Conservation (phyloP, 2,797 vertebrate species). For the Adelosebastes latens region DNA sequence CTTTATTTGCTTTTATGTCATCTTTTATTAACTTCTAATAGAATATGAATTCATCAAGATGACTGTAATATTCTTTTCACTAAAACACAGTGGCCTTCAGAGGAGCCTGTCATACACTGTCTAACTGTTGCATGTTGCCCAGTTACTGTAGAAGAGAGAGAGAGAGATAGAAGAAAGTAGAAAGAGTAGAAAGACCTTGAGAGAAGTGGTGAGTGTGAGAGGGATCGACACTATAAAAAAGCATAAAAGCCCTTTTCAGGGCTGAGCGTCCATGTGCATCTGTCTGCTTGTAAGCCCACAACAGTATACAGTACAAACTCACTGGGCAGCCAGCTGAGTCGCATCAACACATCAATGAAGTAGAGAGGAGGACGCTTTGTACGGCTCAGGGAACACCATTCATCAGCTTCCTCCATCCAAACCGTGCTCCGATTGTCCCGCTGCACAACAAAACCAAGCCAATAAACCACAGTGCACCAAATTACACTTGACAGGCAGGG, state of each 20-base stretch:
- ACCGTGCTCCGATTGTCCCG: conserved; percentile 64
- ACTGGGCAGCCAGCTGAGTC: conserved; percentile 68
- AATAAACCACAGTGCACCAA: conserved; percentile 73
- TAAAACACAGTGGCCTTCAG: background rate
- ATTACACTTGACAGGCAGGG: conserved; percentile 67
- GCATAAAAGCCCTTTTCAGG: conserved; percentile 63
- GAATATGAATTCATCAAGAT: background rate
- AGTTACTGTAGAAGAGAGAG: conserved; percentile 24
- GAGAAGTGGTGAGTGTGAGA: conserved; percentile 33
- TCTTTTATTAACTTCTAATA: background rate
- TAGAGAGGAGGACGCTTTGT: conserved; percentile 68
- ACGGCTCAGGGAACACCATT: conserved; percentile 68
- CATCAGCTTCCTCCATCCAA: conserved; percentile 67
- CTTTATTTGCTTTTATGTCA: background rate
- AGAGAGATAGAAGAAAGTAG: background rate
- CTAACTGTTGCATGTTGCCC: conserved; percentile 13
- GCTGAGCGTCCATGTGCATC: conserved; percentile 55
- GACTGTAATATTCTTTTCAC: conserved; percentile 4
- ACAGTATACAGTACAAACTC: conserved; percentile 55
- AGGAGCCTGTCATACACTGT: background rate
- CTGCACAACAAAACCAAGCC: conserved; percentile 65
- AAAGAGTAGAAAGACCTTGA: background rate
- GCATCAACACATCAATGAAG: conserved; percentile 74
- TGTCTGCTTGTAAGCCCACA: conserved; percentile 55
- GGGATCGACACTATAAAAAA: conserved; percentile 22